phyloP scores from a whole-genome alignment of 2,888 invertebrate species.

The Campoplex nolae region DNA sequence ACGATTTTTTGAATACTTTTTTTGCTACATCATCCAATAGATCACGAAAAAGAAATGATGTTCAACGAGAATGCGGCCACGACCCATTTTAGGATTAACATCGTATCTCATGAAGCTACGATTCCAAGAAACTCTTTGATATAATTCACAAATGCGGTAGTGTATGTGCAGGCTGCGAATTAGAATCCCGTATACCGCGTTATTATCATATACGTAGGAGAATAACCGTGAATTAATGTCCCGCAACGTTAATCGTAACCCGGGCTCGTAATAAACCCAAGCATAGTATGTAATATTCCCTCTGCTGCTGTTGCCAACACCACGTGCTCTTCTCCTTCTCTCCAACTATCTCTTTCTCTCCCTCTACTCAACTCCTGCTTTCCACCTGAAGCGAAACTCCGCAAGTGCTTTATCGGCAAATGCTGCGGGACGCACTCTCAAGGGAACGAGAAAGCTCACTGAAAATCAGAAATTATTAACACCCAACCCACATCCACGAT shows the following conservation, averaged over 20 bases:
- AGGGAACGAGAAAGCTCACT: constrained; percentile 24
- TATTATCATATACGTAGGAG: constrained; percentile 54
- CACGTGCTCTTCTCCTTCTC: constrained; percentile 6
- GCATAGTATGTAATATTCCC: constrained; percentile 54
- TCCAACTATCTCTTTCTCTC: background rate
- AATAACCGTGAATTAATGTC: constrained; percentile 62
- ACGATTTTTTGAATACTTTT: background rate
- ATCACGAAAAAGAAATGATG: background rate
- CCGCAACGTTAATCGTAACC: constrained; percentile 63
- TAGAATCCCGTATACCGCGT: constrained; percentile 24
- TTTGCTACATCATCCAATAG: background rate
- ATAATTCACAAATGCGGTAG: constrained; percentile 40
- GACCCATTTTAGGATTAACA: constrained; percentile 14
- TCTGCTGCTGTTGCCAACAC: constrained; percentile 47
- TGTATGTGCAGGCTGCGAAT: constrained; percentile 22
- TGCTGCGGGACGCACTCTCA: constrained; percentile 36
- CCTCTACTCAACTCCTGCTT: constrained; percentile 3
- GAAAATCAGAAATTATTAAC: constrained; percentile 66
- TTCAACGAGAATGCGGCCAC: background rate
- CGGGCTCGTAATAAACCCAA: constrained; percentile 27
- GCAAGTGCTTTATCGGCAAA: constrained; percentile 54
- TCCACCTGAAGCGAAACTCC: constrained; percentile 54
- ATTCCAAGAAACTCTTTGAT: constrained; percentile 45
- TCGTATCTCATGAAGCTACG: constrained; percentile 20
- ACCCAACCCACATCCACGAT: constrained; percentile 10